phyloP scores from a whole-genome alignment of 1,140 invertebrate genomes.

The Lepidurus apus region DNA sequence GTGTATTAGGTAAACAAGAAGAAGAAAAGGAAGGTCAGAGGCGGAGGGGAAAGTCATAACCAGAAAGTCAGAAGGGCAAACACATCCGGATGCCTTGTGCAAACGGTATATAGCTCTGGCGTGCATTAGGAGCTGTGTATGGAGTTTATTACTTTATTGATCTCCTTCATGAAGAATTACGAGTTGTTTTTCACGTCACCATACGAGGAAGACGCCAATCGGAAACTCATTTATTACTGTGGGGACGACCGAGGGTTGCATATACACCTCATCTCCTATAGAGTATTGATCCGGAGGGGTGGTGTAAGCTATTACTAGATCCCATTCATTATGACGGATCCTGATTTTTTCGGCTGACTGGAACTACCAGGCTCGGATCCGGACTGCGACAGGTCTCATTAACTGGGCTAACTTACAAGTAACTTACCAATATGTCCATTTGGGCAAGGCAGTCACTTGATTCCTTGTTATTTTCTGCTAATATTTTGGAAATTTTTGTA shows the following conservation, averaged over 20 bases:
- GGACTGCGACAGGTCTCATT: too few species aligned
- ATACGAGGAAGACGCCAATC: not conserved
- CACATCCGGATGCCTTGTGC: not conserved
- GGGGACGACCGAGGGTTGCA: not conserved
- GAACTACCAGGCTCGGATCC: too few species aligned
- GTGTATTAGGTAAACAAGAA: not conserved
- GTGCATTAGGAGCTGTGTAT: not conserved
- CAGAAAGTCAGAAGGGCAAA: not conserved
- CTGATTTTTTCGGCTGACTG: not conserved
- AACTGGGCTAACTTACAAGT: too few species aligned
- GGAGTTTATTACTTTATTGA: slow-evolving; percentile 4
- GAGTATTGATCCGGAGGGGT: not conserved
- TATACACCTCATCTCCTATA: not conserved
- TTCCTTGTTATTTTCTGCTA: too few species aligned
- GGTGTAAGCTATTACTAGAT: not conserved
- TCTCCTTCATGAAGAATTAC: not conserved
- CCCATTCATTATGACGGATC: not conserved
- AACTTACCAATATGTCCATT: too few species aligned
- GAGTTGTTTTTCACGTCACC: not conserved
- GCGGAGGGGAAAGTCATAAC: not conserved
- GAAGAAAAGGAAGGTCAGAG: not conserved
- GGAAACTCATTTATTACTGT: slow-evolving; percentile 12
- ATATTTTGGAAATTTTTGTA: too few species aligned
- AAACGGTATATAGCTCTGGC: not conserved
- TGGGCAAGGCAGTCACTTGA: too few species aligned